phyloP scores from a whole-genome alignment of 2,888 invertebrate genomes.

The Cenopis cana region DNA sequence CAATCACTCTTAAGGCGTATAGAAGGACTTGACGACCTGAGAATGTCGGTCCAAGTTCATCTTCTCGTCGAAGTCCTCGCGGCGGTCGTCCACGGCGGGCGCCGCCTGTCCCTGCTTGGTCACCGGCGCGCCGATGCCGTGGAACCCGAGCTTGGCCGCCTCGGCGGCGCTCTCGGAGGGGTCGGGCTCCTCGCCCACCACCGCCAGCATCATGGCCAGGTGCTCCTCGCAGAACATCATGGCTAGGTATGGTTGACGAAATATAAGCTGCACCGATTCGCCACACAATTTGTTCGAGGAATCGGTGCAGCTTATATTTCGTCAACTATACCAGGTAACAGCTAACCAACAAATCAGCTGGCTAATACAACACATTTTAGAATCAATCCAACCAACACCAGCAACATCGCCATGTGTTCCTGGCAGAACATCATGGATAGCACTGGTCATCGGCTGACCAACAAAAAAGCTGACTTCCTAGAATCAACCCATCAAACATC shows the following conservation, averaged over 20 bases:
- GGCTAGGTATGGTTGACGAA: too few species aligned
- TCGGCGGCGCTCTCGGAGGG: constrained; percentile 55
- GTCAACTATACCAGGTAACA: too few species aligned
- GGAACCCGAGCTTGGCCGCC: constrained; percentile 58
- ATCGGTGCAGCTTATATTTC: too few species aligned
- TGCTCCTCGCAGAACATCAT: constrained; percentile 63
- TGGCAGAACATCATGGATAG: constrained; percentile 67
- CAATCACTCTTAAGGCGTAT: background rate
- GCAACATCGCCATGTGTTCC: constrained; percentile 55
- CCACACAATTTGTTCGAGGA: too few species aligned
- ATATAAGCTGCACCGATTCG: too few species aligned
- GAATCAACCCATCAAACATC: too few species aligned
- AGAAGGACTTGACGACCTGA: constrained; percentile 20
- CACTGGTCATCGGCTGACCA: constrained; percentile 55
- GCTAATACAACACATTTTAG: too few species aligned
- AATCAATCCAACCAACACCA: constrained; percentile 64
- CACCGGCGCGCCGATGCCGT: constrained; percentile 59
- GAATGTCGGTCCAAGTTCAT: constrained; percentile 11
- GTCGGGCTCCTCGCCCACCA: constrained; percentile 58
- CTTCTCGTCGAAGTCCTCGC: constrained; percentile 7
- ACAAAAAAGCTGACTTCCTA: too few species aligned
- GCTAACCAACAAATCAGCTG: too few species aligned
- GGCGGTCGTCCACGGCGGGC: background rate
- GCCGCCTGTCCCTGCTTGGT: constrained; percentile 11
- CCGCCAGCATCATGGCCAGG: constrained; percentile 62